Conservation (phyloP, 2,888 invertebrate species). For the Trichogramma evanescens region DNA sequence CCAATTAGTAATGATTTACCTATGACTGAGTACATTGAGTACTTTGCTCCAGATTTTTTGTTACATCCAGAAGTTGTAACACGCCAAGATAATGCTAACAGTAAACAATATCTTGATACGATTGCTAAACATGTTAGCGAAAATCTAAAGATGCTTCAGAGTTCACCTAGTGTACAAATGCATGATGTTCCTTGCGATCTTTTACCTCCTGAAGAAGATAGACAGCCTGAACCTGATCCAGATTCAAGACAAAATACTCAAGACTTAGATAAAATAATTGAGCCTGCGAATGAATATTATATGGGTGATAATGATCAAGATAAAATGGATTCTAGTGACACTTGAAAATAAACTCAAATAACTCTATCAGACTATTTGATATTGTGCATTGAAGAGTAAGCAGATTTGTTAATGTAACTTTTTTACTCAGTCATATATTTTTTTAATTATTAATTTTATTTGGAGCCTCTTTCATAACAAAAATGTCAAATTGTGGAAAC, state of each 20-base stretch:
- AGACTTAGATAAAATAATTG: conserved; percentile 75
- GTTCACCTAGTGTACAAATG: conserved; percentile 96
- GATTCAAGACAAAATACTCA: conserved; percentile 72
- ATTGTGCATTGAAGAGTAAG: no score
- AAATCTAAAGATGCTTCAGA: conserved; percentile 86
- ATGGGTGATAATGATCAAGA: conserved; percentile 88
- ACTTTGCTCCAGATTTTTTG: conserved; percentile 94
- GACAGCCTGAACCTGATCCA: conserved; percentile 74
- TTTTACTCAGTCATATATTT: no score
- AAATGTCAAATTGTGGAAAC: background rate
- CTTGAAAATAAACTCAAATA: conserved; percentile 24
- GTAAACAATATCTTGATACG: conserved; percentile 88
- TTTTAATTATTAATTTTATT: no score
- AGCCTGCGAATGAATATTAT: conserved; percentile 81
- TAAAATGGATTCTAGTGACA: conserved; percentile 53
- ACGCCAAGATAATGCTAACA: conserved; percentile 86
- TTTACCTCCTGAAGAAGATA: conserved; percentile 62
- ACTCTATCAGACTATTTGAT: conserved; percentile 9
- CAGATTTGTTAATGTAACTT: background rate
- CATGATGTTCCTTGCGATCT: conserved; percentile 85
- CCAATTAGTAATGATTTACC: conserved; percentile 91
- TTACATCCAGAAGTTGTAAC: conserved; percentile 88
- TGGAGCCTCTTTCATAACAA: no score
- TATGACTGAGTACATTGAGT: conserved; percentile 91
- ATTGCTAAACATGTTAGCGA: conserved; percentile 86